These are phyloP conservation scores for Cenopis cana DNA, from an alignment of 2,888 invertebrate genomes.

Conservation along the genomic window DNA sequence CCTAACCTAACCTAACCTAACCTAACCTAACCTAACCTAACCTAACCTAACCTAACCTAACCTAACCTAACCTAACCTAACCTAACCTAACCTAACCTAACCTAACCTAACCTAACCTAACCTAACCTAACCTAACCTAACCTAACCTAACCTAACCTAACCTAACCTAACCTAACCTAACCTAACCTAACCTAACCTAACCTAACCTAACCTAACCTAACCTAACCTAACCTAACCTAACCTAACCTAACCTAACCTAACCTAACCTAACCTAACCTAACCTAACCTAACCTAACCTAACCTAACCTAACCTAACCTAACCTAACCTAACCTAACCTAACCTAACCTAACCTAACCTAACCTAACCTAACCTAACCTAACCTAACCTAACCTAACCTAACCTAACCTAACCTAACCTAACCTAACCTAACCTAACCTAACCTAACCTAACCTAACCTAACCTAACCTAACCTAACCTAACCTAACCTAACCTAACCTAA, in stretches of 20 bases:
- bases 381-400: constrained; percentile 28
- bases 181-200: constrained; percentile 37
- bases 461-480: constrained; percentile 30
- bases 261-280: constrained; percentile 38
- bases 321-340: constrained; percentile 37
- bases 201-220: constrained; percentile 40
- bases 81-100: constrained; percentile 14
- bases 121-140: constrained; percentile 32
- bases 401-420: constrained; percentile 23
- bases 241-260: constrained; percentile 38
- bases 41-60: constrained; percentile 20
- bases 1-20: constrained; percentile 40
- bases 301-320: constrained; percentile 24
- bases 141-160: constrained; percentile 31
- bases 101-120: constrained; percentile 29
- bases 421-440: constrained; percentile 35
- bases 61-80: constrained; percentile 31
- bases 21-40: constrained; percentile 29
- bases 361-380: constrained; percentile 39
- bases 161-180: constrained; percentile 32
- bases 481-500: constrained; percentile 23
- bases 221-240: constrained; percentile 40
- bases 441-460: constrained; percentile 37
- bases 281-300: constrained; percentile 36
- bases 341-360: constrained; percentile 36